Evolutionary conservation across 2,113 vertebrate species (phyloP), one percentile per base, ranked within the genome.

Genomic region (Okapia johnstoni): DNA sequence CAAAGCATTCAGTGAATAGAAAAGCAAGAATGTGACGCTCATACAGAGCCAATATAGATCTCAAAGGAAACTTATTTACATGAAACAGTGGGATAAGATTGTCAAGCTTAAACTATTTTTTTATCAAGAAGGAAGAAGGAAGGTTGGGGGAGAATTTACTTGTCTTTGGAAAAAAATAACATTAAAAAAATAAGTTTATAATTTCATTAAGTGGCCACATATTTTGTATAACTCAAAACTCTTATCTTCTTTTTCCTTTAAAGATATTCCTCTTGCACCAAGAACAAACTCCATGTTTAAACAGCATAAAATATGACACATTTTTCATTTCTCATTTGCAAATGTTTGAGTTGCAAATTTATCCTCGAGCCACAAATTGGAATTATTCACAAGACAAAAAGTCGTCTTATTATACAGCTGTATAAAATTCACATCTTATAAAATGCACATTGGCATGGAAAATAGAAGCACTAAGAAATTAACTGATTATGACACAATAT

Each of bases 21-120:
- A 98, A 96, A 96, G 46, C 86, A 92, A 94, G 89, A 84, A 95
- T 91, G 63, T 63, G 36, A 94, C 13, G 2, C 23, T 96, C 58
- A 66, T 8, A 54, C 2, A 84, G 54, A 96, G 48, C 66, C 88
- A 96, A 73, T 33, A 25, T 52, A 19, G 76, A 40, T 50, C 84
- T 90, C 89, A 95, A 96, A 85, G n/a, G 79, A 95, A 94, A 93
- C 50, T 84, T 94, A 90, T 85, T 96, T 92, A 94, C 33, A 63
- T 85, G 33, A 7, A 84, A 73, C 7, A 58, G 14, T 43, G 4
- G 57, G 28, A 55, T 73, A 83, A 11, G 36, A 86, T 84, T 84
- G 33, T 15, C 28, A 91, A n/a, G 14, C 46, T 93, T 81, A 96
- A 97, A 54, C 19, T 60, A 28, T 60, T 85, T 89, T 88, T 91